These are phyloP conservation scores for Mesorhabditis spiculigera DNA, from an alignment of 2,888 invertebrate species.

Conservation along the genomic window DNA sequence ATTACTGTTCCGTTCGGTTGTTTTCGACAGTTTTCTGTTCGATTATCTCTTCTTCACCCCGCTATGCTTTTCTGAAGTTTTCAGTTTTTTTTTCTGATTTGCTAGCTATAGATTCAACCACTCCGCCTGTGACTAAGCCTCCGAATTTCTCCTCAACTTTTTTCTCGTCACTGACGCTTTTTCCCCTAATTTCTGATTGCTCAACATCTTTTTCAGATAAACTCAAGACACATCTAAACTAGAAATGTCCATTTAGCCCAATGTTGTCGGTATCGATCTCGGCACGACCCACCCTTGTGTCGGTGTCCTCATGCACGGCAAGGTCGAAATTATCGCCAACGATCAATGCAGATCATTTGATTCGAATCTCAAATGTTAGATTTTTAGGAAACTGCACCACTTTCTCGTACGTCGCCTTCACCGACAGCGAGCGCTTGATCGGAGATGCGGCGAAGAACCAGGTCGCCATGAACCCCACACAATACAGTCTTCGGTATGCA, in stretches of 20 bases:
- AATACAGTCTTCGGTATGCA: constrained; percentile 62
- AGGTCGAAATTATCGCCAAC: constrained; percentile 65
- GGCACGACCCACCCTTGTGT: constrained; percentile 59
- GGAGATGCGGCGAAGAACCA: constrained; percentile 63
- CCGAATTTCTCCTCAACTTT: no score
- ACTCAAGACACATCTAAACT: neutral
- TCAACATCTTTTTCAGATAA: no score
- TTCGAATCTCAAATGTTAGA: neutral
- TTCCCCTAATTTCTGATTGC: no score
- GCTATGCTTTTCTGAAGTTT: no score
- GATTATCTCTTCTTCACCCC: no score
- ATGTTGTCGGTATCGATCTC: constrained; percentile 58
- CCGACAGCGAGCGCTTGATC: constrained; percentile 61
- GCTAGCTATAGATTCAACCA: no score
- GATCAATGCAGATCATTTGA: constrained; percentile 59
- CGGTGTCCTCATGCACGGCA: constrained; percentile 62
- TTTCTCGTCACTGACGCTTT: no score
- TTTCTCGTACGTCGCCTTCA: constrained; percentile 63
- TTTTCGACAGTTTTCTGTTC: no score
- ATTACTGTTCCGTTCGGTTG: no score
- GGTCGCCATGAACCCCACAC: constrained; percentile 62
- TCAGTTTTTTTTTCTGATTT: no score
- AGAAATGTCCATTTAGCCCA: constrained; percentile 32
- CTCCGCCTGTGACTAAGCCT: no score
- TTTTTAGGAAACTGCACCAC: constrained; percentile 61